Percentiles rank a stretch among this genome's conserved stretches.
These are phyloP conservation scores for Hydraecia micacea DNA, from an alignment of 2,888 invertebrate genomes.

Conservation along the genomic window DNA sequence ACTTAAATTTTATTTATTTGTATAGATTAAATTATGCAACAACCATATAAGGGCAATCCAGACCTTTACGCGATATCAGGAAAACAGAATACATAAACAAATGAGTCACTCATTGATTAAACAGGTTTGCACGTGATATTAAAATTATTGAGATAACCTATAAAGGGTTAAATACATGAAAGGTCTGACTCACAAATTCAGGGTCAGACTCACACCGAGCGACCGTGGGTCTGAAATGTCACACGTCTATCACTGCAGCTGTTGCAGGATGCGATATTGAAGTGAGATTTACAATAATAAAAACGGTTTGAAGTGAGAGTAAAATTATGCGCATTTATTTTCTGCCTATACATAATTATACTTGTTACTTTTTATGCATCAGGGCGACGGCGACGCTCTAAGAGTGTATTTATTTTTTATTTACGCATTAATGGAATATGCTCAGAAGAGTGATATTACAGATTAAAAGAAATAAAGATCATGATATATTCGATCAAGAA, in stretches of 20 bases:
- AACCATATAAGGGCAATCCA: constrained; percentile 11
- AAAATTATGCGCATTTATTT: constrained; percentile 38
- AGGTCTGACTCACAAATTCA: constrained; percentile 71
- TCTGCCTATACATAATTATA: not conserved
- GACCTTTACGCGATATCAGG: constrained; percentile 10
- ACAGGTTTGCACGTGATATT: constrained; percentile 40
- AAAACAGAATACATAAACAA: constrained; percentile 42
- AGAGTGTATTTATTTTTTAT: not conserved
- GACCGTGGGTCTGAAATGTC: constrained; percentile 77
- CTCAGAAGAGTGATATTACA: not conserved
- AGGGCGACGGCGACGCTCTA: not conserved
- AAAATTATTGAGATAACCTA: constrained; percentile 51
- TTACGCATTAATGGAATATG: not conserved
- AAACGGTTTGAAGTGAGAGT: constrained; percentile 8
- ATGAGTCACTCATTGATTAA: constrained; percentile 56
- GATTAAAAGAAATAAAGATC: not conserved
- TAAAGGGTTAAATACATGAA: constrained; percentile 67
- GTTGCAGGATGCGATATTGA: constrained; percentile 37
- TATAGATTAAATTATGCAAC: constrained; percentile 9
- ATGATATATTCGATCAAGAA: not conserved
- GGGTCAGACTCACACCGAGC: constrained; percentile 68
- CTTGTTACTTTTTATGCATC: constrained; percentile 1
- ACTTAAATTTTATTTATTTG: not conserved
- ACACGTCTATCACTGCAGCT: constrained; percentile 55
- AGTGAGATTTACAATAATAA: constrained; percentile 44